Conservation (phyloP, 2,888 invertebrate genomes). For the Ctenicera cuprea region DNA sequence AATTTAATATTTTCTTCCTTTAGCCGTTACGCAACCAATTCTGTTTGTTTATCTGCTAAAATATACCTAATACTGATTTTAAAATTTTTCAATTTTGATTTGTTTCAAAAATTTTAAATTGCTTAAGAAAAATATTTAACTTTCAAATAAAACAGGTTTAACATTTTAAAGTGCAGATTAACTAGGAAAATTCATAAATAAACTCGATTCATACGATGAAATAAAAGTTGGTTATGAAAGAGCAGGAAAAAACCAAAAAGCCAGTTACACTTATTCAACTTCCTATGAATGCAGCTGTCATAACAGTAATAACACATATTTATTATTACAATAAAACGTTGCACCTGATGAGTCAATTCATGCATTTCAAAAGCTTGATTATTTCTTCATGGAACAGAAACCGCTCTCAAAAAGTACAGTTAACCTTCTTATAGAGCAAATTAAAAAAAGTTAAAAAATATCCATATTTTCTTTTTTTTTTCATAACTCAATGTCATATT, state of each 20-base stretch:
- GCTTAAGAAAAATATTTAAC: no score
- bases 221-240: not conserved
- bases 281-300: constrained; percentile 23
- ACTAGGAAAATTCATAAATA: no score
- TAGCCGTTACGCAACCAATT: no score
- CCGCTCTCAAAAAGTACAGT: not conserved
- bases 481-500: not conserved
- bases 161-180: no score
- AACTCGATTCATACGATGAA: no score
- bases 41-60: no score
- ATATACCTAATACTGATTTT: no score
- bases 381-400: not conserved
- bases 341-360: constrained; percentile 16
- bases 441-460: not conserved
- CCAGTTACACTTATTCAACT: constrained; percentile 1
- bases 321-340: constrained; percentile 14
- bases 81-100: no score
- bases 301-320: constrained; percentile 27
- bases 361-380: not conserved
- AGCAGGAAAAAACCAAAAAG: not conserved
- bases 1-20: no score
- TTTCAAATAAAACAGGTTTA: no score
- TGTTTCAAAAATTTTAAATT: no score
- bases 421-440: not conserved
- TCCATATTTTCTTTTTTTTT: not conserved